Percentiles rank a stretch among this genome's conserved stretches.
Conservation (phyloP, 2,113 vertebrate species). For the Dinomys branickii region DNA sequence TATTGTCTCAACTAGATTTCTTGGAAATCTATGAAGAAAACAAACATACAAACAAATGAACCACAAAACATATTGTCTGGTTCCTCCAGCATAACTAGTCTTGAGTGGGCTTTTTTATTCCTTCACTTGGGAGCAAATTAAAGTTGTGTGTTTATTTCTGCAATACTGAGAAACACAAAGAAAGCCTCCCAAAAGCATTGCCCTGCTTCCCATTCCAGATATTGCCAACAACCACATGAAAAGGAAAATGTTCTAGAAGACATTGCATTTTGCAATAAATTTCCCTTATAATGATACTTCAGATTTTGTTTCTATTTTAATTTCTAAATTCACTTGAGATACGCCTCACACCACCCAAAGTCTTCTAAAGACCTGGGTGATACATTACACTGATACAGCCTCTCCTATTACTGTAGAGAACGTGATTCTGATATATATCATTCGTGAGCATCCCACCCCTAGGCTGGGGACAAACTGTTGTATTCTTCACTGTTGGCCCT, state of each 20-base stretch:
- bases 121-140: slow-evolving; percentile 70
- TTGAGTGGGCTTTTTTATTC: slow-evolving; percentile 54
- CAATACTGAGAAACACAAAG: slow-evolving; percentile 53
- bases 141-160: slow-evolving; percentile 68
- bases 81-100: slow-evolving; percentile 52
- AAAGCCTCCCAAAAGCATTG: slow-evolving; percentile 6
- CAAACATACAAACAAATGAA: slow-evolving; percentile 26
- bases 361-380: background rate
- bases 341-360: background rate
- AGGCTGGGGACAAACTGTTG: background rate
- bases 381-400: background rate
- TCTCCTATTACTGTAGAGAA: background rate
- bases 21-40: slow-evolving; percentile 50
- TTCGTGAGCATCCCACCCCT: background rate
- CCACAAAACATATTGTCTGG: slow-evolving; percentile 37
- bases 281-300: background rate
- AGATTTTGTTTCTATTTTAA: slow-evolving; percentile 45
- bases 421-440: background rate
- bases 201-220: slow-evolving; percentile 23
- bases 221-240: slow-evolving; percentile 64
- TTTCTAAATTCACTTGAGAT: background rate
- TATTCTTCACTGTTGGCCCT: background rate
- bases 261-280: background rate
- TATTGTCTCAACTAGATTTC: slow-evolving; percentile 37
- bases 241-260: slow-evolving; percentile 37